phyloP scores from a whole-genome alignment of 1,140 invertebrate species.

The Portunus trituberculatus region DNA sequence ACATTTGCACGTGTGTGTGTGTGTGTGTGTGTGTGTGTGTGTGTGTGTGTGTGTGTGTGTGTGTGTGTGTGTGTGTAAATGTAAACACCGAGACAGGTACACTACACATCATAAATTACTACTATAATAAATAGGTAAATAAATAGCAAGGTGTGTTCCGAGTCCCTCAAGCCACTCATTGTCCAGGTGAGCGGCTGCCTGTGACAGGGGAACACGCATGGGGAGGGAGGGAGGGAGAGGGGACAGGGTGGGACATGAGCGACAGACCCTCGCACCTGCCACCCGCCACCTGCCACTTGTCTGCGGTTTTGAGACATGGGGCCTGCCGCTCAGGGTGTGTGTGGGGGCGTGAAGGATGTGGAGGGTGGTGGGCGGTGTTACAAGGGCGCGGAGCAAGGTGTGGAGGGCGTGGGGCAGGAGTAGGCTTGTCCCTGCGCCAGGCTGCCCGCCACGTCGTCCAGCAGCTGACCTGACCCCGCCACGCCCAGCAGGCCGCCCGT shows the following conservation, averaged over 20 bases:
- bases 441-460: slow-evolving; percentile 30
- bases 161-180: no score
- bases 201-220: no score
- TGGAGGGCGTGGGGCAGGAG: background rate
- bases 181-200: no score
- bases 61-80: background rate
- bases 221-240: no score
- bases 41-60: background rate
- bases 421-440: slow-evolving; percentile 9
- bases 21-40: background rate
- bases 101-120: background rate
- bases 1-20: background rate
- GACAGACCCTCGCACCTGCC: no score
- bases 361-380: background rate
- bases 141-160: background rate
- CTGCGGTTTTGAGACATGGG: no score
- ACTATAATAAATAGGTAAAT: background rate
- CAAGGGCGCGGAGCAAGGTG: background rate
- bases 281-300: no score
- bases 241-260: no score
- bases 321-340: no score
- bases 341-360: background rate
- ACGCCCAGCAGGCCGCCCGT: slow-evolving; percentile 48
- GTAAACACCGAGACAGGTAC: background rate
- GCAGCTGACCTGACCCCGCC: slow-evolving; percentile 46